Evolutionary conservation across 2,113 vertebrate species (phyloP).

Genomic region (Aptenodytes forsteri): DNA sequence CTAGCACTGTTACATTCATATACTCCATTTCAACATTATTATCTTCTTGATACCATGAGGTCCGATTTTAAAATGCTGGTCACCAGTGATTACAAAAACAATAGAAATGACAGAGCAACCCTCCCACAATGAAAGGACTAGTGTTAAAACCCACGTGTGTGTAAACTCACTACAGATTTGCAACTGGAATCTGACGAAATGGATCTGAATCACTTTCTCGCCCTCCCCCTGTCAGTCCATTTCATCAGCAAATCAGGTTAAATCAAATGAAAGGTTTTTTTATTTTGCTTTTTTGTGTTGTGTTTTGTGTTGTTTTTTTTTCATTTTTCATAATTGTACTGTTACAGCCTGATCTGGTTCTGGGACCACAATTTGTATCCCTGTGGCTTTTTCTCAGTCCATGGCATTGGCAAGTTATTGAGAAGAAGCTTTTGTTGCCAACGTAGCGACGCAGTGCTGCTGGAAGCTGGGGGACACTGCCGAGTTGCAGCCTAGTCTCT

Average conservation of each 20-base stretch:
- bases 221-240: conserved; percentile 21
- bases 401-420: conserved; percentile 81
- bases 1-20: conserved; percentile 58
- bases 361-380: neutral
- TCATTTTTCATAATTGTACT: neutral
- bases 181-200: conserved; percentile 57
- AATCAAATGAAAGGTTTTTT: conserved; percentile 39
- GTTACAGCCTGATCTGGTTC: conserved; percentile 26
- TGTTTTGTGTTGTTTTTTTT: neutral
- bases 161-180: conserved; percentile 70
- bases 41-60: conserved; percentile 41
- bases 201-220: conserved; percentile 13
- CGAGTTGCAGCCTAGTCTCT: conserved; percentile 94
- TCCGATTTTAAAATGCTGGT: conserved; percentile 63
- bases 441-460: conserved; percentile 93
- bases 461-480: conserved; percentile 95
- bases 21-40: conserved; percentile 38
- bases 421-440: conserved; percentile 96
- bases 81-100: conserved; percentile 59
- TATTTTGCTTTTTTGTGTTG: neutral
- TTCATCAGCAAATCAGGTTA: conserved; percentile 68
- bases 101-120: conserved; percentile 30
- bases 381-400: conserved; percentile 55
- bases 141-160: conserved; percentile 73
- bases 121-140: conserved; percentile 70